phyloP scores from a whole-genome alignment of 2,113 vertebrate species.

The Sebastes schlegelii region DNA sequence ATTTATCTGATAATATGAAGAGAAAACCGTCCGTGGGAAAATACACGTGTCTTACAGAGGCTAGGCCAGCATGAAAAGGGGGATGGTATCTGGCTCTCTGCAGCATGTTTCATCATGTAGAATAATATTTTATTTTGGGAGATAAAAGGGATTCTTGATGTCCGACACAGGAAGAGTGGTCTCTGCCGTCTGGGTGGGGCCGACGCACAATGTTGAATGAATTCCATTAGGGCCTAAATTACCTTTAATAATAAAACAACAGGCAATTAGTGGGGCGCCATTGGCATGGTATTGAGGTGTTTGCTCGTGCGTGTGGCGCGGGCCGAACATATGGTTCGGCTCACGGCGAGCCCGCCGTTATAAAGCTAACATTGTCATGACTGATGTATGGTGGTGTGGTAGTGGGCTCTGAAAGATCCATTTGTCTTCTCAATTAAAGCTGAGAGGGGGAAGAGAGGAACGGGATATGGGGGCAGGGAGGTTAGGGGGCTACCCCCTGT shows the following conservation, averaged over 20 bases:
- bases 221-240: constrained; percentile 85
- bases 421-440: constrained; percentile 86
- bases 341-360: constrained; percentile 83
- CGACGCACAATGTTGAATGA: constrained; percentile 78
- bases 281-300: constrained; percentile 81
- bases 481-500: constrained; percentile 80
- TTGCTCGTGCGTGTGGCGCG: constrained; percentile 78
- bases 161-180: constrained; percentile 35
- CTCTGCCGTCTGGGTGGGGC: constrained; percentile 60
- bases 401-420: constrained; percentile 85
- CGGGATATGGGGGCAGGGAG: constrained; percentile 79
- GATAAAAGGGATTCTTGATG: constrained; percentile 52
- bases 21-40: background rate
- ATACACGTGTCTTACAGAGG: constrained; percentile 7
- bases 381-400: constrained; percentile 85
- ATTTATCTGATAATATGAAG: background rate
- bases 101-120: constrained; percentile 46
- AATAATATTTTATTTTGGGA: constrained; percentile 52
- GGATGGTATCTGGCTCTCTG: constrained; percentile 12
- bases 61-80: constrained; percentile 18
- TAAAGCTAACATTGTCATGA: constrained; percentile 84
- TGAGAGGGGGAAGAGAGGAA: constrained; percentile 80
- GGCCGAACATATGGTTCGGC: constrained; percentile 84
- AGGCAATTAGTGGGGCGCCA: constrained; percentile 82
- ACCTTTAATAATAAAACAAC: constrained; percentile 87